A percentile compares a stretch with the other conserved stretches of the same genome.
Conservation (phyloP, 2,113 vertebrate genomes). For the Pangasianodon hypophthalmus region DNA sequence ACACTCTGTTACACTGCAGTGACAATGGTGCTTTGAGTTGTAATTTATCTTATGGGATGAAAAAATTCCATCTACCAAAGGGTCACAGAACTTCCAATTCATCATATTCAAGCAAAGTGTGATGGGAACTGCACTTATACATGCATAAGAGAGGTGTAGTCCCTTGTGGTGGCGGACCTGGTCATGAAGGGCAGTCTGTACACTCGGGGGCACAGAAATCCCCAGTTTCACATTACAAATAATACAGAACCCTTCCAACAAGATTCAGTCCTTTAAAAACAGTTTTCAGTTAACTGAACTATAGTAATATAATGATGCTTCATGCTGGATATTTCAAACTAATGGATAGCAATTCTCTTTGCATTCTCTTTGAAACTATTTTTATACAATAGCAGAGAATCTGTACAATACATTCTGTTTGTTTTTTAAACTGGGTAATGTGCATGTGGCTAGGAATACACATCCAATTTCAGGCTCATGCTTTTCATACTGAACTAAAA, state of each 20-base stretch:
- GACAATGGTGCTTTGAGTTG: neutral
- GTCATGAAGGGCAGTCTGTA: constrained; percentile 41
- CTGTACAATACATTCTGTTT: neutral
- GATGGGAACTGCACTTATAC: constrained; percentile 35
- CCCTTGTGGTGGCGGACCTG: constrained; percentile 48
- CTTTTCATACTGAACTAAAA: constrained; percentile 41
- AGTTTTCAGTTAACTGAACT: neutral
- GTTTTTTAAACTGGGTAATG: neutral
- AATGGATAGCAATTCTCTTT: neutral
- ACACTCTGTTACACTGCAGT: constrained; percentile 2
- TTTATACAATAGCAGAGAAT: neutral
- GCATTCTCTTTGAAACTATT: constrained; percentile 1
- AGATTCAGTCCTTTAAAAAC: constrained; percentile 8
- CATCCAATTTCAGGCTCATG: constrained; percentile 61
- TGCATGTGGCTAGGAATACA: constrained; percentile 51
- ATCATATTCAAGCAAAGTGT: constrained; percentile 56
- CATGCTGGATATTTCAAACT: neutral
- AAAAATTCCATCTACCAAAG: constrained; percentile 57
- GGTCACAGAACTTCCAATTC: constrained; percentile 58
- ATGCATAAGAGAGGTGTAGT: constrained; percentile 45
- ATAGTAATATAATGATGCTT: neutral
- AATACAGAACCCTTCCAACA: neutral
- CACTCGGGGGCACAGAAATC: constrained; percentile 33
- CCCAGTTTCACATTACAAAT: constrained; percentile 43
- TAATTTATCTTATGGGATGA: neutral